Conservation (phyloP, 2,888 invertebrate genomes). For the Melangyna quadrimaculata region DNA sequence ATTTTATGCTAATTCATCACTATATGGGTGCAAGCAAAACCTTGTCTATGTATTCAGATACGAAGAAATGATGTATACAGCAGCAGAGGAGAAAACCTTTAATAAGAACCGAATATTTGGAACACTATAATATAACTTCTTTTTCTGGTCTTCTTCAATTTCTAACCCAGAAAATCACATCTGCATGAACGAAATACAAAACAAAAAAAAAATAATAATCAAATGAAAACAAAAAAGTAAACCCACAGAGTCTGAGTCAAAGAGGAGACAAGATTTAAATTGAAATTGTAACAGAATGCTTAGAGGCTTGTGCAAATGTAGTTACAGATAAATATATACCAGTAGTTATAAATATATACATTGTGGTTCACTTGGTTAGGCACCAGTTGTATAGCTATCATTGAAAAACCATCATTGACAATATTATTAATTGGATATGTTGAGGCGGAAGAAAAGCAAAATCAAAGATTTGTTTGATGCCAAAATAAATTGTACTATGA, state of each 20-base stretch:
- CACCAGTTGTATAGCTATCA: too few relatives aligned
- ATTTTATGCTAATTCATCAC: conserved; percentile 51
- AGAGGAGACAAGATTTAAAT: conserved; percentile 49
- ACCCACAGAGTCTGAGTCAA: neutral
- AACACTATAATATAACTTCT: conserved; percentile 39
- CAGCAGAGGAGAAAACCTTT: conserved; percentile 1
- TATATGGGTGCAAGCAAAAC: conserved; percentile 44
- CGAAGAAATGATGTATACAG: neutral
- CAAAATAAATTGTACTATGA: too few relatives aligned
- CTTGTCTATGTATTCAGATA: conserved; percentile 10
- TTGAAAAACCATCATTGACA: too few relatives aligned
- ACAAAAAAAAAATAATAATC: conserved; percentile 20
- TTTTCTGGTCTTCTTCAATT: conserved; percentile 40
- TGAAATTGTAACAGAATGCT: conserved; percentile 59
- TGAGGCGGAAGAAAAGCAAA: too few relatives aligned
- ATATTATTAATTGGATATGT: too few relatives aligned
- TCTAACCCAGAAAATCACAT: conserved; percentile 70
- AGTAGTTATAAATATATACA: neutral
- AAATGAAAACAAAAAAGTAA: neutral
- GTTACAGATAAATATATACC: neutral
- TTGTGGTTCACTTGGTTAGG: neutral
- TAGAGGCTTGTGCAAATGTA: conserved; percentile 22
- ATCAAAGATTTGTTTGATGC: too few relatives aligned
- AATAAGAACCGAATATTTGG: conserved; percentile 45
- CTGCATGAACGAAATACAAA: conserved; percentile 59